Evolutionary conservation across 2,113 vertebrate genomes (phyloP), one percentile per base, ranked within the genome.

Genomic region (Hydrochoerus hydrochaeris): DNA sequence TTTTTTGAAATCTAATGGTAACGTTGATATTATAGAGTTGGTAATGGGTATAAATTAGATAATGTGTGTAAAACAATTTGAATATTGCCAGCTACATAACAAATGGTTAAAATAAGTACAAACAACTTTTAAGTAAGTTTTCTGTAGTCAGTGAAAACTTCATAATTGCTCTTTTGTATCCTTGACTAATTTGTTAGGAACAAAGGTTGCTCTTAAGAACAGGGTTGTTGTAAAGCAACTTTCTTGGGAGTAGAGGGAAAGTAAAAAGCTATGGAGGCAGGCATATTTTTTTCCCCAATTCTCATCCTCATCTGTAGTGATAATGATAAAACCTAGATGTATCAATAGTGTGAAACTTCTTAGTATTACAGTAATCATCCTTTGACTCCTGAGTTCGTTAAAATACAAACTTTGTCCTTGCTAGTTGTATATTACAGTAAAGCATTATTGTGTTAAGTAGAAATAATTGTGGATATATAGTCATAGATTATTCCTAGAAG

Each of bases 121-220:
- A 67, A 22, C 19, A 80, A 9, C 85, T 80, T 62, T 69, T 22
- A 6, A 60, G 26, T 41, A 84, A 73, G 9, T 88, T 88, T 90
- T 54, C n/a, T 94, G 4, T 90, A 73, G 69, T 54, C 14, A 88
- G 4, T 85, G 92, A 62, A 54, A 85, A 69, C 62, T 69, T 62
- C 22, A 28, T 81, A 90, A 28, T 87, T 84, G 62, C 87, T 96
- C 17, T 44, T 22, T 80, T 93, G 30, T 65, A 13, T 75, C 35
- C 41, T 89, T 84, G 86, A 71, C 73, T 92, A 28, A 92, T 71
- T 85, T 90, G 71, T 95, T 85, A 94, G 92, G 57, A 38, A 78
- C 54, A 78, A 35, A 63, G 4, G 4, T 57, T 80, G 49, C 90
- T 60, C n/a, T 41, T 22, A 71, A 71, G n/a, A 20, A 71, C 19